A percentile compares a stretch with the other conserved stretches of the same genome.
These are phyloP conservation scores for Belgica antarctica DNA, from an alignment of 2,888 invertebrate genomes.

Conservation along the genomic window DNA sequence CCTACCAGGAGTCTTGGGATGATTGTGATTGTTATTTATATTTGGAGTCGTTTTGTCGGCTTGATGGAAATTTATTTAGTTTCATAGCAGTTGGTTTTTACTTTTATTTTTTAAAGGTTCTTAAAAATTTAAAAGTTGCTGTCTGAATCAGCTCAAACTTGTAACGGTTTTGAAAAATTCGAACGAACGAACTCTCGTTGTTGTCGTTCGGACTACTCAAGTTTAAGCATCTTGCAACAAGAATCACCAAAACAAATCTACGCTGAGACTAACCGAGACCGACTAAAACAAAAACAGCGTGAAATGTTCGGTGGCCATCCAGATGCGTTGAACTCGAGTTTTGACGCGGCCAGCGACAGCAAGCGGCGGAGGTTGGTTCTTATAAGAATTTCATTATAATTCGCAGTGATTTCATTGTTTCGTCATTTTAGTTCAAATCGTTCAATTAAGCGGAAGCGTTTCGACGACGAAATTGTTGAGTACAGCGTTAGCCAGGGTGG, in stretches of 20 bases:
- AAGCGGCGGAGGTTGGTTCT: conserved; percentile 32
- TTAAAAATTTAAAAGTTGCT: neutral
- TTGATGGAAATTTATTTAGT: too few relatives aligned
- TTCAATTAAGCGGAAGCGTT: conserved; percentile 91
- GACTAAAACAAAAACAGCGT: too few relatives aligned
- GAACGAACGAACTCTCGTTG: too few relatives aligned
- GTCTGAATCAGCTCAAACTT: too few relatives aligned
- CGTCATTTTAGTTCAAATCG: conserved; percentile 74
- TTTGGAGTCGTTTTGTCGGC: too few relatives aligned
- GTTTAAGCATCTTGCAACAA: neutral
- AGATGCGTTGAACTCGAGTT: conserved; percentile 32
- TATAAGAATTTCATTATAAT: neutral
- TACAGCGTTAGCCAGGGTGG: conserved; percentile 69
- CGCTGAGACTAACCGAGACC: neutral
- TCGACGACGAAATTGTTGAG: conserved; percentile 96
- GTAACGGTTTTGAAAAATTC: too few relatives aligned
- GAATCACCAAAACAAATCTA: neutral
- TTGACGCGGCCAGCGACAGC: conserved; percentile 39
- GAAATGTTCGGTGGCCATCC: conserved; percentile 2
- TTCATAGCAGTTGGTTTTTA: too few relatives aligned
- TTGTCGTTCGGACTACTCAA: neutral
- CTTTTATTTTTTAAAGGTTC: neutral
- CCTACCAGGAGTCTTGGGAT: too few relatives aligned
- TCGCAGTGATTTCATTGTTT: neutral
- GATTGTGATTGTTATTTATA: too few relatives aligned